Conservation (phyloP, 2,797 vertebrate genomes). For the Galagoides demidoff region DNA sequence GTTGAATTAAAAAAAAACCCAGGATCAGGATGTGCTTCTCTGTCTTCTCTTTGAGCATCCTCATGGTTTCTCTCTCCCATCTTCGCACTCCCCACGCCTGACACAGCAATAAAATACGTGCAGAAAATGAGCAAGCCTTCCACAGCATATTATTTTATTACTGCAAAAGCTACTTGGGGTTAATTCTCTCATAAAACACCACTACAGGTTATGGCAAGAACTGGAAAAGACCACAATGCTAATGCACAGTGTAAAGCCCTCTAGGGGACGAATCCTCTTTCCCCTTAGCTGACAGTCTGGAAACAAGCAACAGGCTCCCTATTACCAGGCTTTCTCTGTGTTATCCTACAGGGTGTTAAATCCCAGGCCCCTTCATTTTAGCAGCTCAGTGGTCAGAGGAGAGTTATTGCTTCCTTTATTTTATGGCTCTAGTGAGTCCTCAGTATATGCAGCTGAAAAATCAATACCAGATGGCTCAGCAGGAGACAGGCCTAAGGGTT, state of each 20-base stretch:
- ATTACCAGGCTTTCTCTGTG: slow-evolving; percentile 39
- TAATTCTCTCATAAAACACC: slow-evolving; percentile 76
- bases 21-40: neutral
- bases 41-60: neutral
- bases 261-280: neutral
- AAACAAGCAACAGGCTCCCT: slow-evolving; percentile 12
- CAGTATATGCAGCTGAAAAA: slow-evolving; percentile 63
- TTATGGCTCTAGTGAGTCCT: slow-evolving; percentile 60
- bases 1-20: too few relatives aligned
- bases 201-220: slow-evolving; percentile 51
- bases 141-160: slow-evolving; percentile 51
- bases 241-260: slow-evolving; percentile 34
- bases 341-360: slow-evolving; percentile 62
- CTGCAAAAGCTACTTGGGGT: slow-evolving; percentile 46
- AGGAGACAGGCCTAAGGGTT: slow-evolving; percentile 44
- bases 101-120: slow-evolving; percentile 1
- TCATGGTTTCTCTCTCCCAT: neutral
- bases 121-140: slow-evolving; percentile 31
- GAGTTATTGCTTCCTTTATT: slow-evolving; percentile 74
- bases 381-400: slow-evolving; percentile 56
- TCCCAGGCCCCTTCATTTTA: slow-evolving; percentile 58
- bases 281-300: neutral
- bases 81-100: neutral
- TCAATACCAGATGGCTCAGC: slow-evolving; percentile 71
- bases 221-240: slow-evolving; percentile 21